phyloP scores from a whole-genome alignment of 2,888 invertebrate genomes.

The Ganaspis brasiliensis region DNA sequence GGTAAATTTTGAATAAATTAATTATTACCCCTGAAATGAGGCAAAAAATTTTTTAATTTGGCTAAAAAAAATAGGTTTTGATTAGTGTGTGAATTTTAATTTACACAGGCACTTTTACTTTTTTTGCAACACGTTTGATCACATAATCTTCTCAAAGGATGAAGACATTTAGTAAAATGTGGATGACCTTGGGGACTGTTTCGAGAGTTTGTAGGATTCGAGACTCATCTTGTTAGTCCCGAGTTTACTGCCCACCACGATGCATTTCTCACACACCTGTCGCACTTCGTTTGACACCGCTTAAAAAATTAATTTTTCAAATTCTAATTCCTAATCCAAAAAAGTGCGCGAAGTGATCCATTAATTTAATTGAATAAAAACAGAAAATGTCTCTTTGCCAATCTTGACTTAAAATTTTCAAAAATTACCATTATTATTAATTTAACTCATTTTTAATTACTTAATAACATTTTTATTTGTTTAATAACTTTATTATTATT shows the following conservation, averaged over 20 bases:
- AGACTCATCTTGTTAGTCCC: conserved; percentile 75
- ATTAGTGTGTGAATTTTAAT: not conserved
- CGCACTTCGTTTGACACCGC: no score
- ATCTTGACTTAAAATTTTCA: no score
- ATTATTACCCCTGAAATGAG: no score
- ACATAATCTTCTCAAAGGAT: conserved; percentile 13
- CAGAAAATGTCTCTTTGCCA: no score
- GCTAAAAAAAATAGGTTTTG: no score
- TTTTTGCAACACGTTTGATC: not conserved
- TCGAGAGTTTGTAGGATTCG: conserved; percentile 67
- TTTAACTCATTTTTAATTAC: no score
- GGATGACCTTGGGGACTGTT: conserved; percentile 75
- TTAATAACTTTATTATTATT: no score
- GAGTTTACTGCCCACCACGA: conserved; percentile 68
- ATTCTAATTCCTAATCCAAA: no score
- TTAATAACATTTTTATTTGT: no score
- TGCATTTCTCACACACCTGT: conserved; percentile 65
- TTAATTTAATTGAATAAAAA: not conserved
- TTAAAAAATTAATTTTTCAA: no score
- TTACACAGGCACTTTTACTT: not conserved
- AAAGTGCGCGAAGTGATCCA: not conserved
- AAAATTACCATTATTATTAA: no score
- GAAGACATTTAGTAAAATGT: conserved; percentile 62
- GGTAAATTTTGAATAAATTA: no score
- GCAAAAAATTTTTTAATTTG: not conserved